Base-by-base conservation (phyloP, 2,113 vertebrate genomes). In the Oryzias woworae region DNA sequence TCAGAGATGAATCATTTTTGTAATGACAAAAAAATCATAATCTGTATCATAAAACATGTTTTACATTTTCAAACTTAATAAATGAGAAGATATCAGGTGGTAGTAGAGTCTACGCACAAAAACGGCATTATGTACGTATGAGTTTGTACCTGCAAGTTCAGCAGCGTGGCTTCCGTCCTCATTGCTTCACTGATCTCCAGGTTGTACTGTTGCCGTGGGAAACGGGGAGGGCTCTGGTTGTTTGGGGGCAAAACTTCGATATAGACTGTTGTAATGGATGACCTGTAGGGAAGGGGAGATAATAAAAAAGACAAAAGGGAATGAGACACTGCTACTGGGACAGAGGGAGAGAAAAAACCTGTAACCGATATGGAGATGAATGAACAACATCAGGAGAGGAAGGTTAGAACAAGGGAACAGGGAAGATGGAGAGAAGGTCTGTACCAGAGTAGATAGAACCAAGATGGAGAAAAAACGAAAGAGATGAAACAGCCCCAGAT, bases 111-210 rank as follows among this genome's bases (percentile, higher is more conserved):
- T 28, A 6, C 7, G 5, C 26, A 28, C 26, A 28, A 28, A 28
- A 28, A 28, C 26, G 5, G 5, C 15, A 45, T 18, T 41, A 3
- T 16, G n/a, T 51, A 20, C 20, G 48, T 44, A 16, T 18, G 20
- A 54, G 55, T 41, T 6, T 23, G 24, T 64, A 98, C 97, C 96
- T 98, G 95, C 61, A 99, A 88, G 81, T 94, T 96, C 47, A 98
- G 87, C 61, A 99, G 78, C 12, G 94, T 87, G 4, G 96, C 97
- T 47, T 96, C 96, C 1, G 91, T 92, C 72, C 95, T 92, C 96
- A 98, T 97, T 23, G 95, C 97, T 73, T 99, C 97, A 1, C 96
- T 99, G 85, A 99, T 90, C 86, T 99, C 97, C 72, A 98, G 89
- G 82, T 87, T 96, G 86, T 96, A 98, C 81, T 94, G 91, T 76